These are phyloP conservation scores for Lerista edwardsae DNA, from an alignment of 2,797 vertebrate genomes.

Conservation along the genomic window DNA sequence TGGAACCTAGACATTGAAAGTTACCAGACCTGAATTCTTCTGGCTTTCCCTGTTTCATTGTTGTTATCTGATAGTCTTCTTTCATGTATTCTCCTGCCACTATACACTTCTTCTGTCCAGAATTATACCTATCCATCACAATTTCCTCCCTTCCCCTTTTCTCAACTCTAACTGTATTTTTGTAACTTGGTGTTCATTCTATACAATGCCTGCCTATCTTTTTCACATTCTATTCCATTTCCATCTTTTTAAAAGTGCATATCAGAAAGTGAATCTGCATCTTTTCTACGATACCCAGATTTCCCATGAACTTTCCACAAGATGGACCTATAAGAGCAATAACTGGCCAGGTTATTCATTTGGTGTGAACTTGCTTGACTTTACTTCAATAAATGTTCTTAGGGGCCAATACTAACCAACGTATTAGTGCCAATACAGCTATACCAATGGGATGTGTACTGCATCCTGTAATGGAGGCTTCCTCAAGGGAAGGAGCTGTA, in stretches of 20 bases:
- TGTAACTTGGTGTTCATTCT: background rate
- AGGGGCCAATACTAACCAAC: no score
- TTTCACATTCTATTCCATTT: background rate
- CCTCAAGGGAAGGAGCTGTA: no score
- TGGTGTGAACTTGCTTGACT: background rate
- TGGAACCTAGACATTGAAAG: background rate
- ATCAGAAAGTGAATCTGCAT: background rate
- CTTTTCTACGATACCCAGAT: background rate
- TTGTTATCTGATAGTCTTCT: background rate
- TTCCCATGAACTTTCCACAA: background rate
- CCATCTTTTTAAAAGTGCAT: background rate
- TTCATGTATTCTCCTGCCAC: background rate
- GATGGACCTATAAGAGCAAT: background rate
- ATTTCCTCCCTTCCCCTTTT: background rate
- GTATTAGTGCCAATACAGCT: no score
- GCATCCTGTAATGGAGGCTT: no score
- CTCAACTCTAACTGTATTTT: background rate
- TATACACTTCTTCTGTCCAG: background rate
- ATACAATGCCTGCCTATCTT: background rate
- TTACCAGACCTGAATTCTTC: background rate
- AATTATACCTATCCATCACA: background rate
- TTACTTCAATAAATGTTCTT: background rate
- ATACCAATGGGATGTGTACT: no score
- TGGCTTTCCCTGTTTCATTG: background rate
- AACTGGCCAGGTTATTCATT: background rate